phyloP scores from a whole-genome alignment of 2,888 invertebrate genomes.

The Pseudococcus jackbeardsleyi region DNA sequence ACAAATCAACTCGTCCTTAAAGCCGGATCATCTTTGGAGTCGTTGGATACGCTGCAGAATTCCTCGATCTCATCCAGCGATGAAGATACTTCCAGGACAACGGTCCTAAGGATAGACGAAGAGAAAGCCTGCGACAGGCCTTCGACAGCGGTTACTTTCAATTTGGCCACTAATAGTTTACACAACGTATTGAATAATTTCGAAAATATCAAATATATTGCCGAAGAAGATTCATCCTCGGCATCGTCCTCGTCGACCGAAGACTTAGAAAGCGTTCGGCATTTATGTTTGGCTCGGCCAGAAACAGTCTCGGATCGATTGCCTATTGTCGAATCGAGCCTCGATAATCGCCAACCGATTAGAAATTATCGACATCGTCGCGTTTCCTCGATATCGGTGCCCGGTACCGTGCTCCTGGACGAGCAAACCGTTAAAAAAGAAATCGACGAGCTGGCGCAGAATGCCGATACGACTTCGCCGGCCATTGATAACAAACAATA shows the following conservation, averaged over 20 bases:
- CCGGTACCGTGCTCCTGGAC: background rate
- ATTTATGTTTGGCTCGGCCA: background rate
- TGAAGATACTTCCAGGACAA: conserved; percentile 26
- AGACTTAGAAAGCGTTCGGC: background rate
- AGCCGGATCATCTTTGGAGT: conserved; percentile 68
- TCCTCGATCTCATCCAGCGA: background rate
- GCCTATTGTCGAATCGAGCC: conserved; percentile 12
- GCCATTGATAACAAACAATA: conserved; percentile 22
- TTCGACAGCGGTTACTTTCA: background rate
- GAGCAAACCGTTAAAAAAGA: conserved; percentile 48
- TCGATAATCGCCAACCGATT: background rate
- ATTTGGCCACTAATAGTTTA: background rate
- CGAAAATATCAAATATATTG: conserved; percentile 1
- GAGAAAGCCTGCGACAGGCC: conserved; percentile 38
- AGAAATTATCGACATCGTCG: background rate
- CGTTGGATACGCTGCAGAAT: background rate
- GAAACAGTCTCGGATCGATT: background rate
- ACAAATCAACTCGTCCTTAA: conserved; percentile 77
- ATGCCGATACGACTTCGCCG: too few relatives aligned
- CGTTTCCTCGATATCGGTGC: conserved; percentile 2
- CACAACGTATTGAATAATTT: conserved; percentile 14
- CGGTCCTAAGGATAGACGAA: background rate
- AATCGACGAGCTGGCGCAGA: conserved; percentile 8
- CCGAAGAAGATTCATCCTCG: background rate
- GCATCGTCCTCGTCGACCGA: background rate